Percentiles rank a stretch among this genome's conserved stretches.
Conservation (phyloP, 2,888 invertebrate genomes). For the Dolichopus griseipennis region DNA sequence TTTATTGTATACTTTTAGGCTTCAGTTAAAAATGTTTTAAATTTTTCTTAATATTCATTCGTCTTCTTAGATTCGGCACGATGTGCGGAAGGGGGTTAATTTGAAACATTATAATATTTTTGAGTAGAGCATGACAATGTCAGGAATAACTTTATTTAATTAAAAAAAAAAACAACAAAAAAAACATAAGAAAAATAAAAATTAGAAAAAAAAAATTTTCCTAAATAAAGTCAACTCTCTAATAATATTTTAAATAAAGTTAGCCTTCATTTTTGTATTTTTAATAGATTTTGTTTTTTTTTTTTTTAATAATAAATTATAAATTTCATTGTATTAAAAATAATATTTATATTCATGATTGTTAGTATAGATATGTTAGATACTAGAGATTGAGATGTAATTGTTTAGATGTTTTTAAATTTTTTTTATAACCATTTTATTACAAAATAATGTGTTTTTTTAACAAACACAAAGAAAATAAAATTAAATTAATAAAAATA, state of each 20-base stretch:
- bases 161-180: not conserved
- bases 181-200: not conserved
- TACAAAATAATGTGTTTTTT: no score
- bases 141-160: not conserved
- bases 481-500: no score
- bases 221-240: not conserved
- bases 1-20: not conserved
- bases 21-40: not conserved
- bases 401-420: no score
- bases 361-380: no score
- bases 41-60: not conserved
- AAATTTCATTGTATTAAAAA: not conserved
- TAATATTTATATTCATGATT: not conserved
- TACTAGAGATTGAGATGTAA: no score
- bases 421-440: no score
- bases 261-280: not conserved
- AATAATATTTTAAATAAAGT: not conserved
- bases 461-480: no score
- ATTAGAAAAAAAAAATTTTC: no score
- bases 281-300: not conserved
- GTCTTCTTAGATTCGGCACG: not conserved
- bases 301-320: constrained; percentile 2
- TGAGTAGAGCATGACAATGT: not conserved
- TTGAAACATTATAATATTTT: not conserved
- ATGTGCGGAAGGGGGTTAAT: no score